These are phyloP conservation scores for Mesorhabditis sp. DNA, from an alignment of 2,888 invertebrate species.

Conservation along the genomic window DNA sequence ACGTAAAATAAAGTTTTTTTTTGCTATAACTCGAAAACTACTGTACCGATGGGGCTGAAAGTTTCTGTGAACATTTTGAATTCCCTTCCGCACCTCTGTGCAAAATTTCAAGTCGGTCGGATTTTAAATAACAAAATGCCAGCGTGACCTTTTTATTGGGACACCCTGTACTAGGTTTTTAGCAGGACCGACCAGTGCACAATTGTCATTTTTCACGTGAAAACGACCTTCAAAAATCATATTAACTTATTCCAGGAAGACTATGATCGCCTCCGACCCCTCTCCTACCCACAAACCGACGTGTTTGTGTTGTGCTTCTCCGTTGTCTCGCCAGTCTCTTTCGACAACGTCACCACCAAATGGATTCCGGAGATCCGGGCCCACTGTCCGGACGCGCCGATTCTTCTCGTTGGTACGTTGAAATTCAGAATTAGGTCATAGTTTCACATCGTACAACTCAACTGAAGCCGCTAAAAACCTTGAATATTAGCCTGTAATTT, in stretches of 20 bases:
- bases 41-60: too few relatives aligned
- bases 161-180: too few relatives aligned
- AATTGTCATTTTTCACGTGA: too few relatives aligned
- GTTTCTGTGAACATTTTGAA: too few relatives aligned
- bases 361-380: constrained; percentile 99
- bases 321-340: constrained; percentile 96
- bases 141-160: too few relatives aligned
- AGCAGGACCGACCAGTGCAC: too few relatives aligned
- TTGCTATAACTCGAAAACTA: too few relatives aligned
- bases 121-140: too few relatives aligned
- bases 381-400: constrained; percentile 97
- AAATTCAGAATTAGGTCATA: background rate
- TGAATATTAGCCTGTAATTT: background rate
- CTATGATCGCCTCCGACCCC: constrained; percentile 87
- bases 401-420: constrained; percentile 87
- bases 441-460: background rate
- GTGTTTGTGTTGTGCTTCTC: constrained; percentile 99
- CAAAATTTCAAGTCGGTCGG: too few relatives aligned
- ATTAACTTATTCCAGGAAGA: constrained; percentile 39
- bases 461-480: background rate
- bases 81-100: too few relatives aligned
- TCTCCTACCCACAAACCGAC: constrained; percentile 96
- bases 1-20: too few relatives aligned
- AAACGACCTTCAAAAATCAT: too few relatives aligned
- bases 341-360: constrained; percentile 98